phyloP scores from a whole-genome alignment of 1,140 invertebrate genomes.

The Brachionus asplanchnoidis region DNA sequence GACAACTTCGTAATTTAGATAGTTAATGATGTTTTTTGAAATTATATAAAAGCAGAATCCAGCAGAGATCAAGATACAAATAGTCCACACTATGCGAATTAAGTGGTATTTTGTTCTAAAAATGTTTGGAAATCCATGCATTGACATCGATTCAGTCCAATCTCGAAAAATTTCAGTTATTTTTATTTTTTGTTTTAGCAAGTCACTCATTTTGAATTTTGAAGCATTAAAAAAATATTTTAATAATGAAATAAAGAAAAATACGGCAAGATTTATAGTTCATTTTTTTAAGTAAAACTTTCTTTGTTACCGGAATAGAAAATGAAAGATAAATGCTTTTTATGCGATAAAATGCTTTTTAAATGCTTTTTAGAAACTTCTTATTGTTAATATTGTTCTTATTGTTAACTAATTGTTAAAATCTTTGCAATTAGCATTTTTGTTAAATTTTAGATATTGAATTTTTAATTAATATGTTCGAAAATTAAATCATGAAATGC shows the following conservation, averaged over 20 bases:
- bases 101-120: neutral
- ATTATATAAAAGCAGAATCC: neutral
- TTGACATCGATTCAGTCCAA: neutral
- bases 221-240: neutral
- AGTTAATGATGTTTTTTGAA: neutral
- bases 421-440: too few species aligned
- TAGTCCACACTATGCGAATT: neutral
- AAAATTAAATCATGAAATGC: too few species aligned
- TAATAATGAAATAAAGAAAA: neutral
- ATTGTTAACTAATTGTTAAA: too few species aligned
- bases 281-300: too few species aligned
- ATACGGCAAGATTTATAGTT: too few species aligned
- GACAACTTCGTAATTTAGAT: neutral
- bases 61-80: neutral
- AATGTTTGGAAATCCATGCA: constrained; percentile 14
- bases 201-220: neutral
- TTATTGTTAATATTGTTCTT: too few species aligned
- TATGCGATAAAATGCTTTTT: too few species aligned
- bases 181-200: neutral
- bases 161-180: neutral
- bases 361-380: too few species aligned
- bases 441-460: too few species aligned
- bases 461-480: too few species aligned
- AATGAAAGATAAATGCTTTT: too few species aligned
- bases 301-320: too few species aligned